Conservation (phyloP, 1,140 invertebrate species). For the Cydia pomonella region DNA sequence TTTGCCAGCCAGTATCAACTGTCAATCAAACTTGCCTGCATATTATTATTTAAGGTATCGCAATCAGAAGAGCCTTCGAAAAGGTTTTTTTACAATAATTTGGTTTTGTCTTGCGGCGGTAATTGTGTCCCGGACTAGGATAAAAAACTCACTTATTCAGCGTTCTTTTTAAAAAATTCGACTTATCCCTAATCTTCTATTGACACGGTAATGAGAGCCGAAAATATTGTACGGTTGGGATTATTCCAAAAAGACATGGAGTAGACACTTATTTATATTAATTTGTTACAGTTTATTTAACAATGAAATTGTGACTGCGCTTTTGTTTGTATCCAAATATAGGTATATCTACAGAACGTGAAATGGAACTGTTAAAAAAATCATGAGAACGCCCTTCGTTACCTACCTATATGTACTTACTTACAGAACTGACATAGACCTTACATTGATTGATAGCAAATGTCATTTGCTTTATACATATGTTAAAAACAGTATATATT, state of each 20-base stretch:
- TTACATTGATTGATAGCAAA: too few relatives aligned
- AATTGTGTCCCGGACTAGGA: conserved; percentile 66
- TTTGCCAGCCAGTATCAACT: conserved; percentile 45
- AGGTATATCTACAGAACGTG: too few relatives aligned
- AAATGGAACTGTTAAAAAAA: too few relatives aligned
- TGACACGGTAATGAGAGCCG: conserved; percentile 75
- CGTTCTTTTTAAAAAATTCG: conserved; percentile 65
- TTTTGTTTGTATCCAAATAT: neutral
- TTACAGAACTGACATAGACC: too few relatives aligned
- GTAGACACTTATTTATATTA: neutral
- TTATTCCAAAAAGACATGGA: conserved; percentile 48
- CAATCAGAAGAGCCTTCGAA: conserved; percentile 53
- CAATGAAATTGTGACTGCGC: conserved; percentile 26
- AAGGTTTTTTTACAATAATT: conserved; percentile 55
- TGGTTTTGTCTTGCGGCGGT: conserved; percentile 65
- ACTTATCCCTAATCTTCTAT: conserved; percentile 78
- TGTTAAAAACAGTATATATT: too few relatives aligned
- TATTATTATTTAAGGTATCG: conserved; percentile 71
- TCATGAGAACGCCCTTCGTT: too few relatives aligned
- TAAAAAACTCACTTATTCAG: conserved; percentile 68
- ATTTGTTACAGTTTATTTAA: neutral
- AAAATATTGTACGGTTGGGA: conserved; percentile 70
- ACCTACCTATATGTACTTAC: too few relatives aligned
- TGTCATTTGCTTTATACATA: too few relatives aligned
- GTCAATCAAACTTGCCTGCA: conserved; percentile 68